Evolutionary conservation across 2,797 vertebrate genomes (phyloP), one percentile per base, ranked within the genome.

Genomic region (Helarctos malayanus): DNA sequence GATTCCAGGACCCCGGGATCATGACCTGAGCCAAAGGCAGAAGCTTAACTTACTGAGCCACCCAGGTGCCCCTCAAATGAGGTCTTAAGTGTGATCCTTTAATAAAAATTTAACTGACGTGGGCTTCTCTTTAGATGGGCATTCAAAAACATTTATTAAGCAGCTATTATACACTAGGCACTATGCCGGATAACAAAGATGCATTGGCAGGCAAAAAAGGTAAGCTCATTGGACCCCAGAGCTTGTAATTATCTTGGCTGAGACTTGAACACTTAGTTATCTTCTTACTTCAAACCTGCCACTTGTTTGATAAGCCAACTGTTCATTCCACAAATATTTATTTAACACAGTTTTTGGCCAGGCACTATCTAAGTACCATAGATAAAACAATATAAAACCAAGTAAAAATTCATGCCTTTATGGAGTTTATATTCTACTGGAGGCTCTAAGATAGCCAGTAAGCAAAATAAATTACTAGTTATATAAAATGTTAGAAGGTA

Each of bases 71-170:
- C 29, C 61, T 71, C 59, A 84, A 95, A 41, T 89, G 41, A 73
- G 29, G 47, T 41, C 54, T 78, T 95, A 41, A 88, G 14, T 75
- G 13, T 78, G 18, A 91, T 89, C 91, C 32, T 63, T 88, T 61
- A 85, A 68, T 56, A 69, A 57, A 73, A 16, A 73, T 1, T 54
- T 73, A 81, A 41, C 16, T 85, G 68, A 3, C 49, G 7, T 59
- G 23, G 16, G 11, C 11, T 88, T 92, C 27, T 92, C 7, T 75
- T 3, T 80, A 85, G 63, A 52, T 2, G 52, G 14, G 10, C 35
- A 87, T 90, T 95, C 21, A 65, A 93, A 94, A 93, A 56, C 89
- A 93, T 89, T 61, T 96, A 61, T 93, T 45, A 59, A 35, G 10
- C 19, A 86, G 13, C 27, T 91, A 29, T 35, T 80, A 5, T 32